Conservation (phyloP, 2,888 invertebrate genomes). For the Caenorhabditis sinica region DNA sequence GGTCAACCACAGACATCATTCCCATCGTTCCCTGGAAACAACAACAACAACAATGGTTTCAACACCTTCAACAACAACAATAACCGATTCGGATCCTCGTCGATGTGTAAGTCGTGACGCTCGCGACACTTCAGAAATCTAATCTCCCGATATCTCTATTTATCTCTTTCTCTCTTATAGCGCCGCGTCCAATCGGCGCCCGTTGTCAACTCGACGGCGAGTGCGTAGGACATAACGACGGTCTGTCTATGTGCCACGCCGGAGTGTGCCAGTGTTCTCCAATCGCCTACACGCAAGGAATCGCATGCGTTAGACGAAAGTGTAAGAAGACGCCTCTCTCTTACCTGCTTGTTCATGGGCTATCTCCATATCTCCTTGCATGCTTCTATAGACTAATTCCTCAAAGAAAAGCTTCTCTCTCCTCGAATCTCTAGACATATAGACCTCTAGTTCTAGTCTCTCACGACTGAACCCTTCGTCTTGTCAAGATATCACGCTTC, state of each 20-base stretch:
- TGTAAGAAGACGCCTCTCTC: conserved; percentile 50
- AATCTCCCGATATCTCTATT: no score
- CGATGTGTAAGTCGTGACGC: conserved; percentile 59
- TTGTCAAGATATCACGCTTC: conserved; percentile 38
- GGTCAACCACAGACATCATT: conserved; percentile 58
- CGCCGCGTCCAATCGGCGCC: conserved; percentile 75
- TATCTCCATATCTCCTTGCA: conserved; percentile 16
- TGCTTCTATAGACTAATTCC: conserved; percentile 17
- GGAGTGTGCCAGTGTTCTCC: conserved; percentile 78
- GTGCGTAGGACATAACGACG: conserved; percentile 75
- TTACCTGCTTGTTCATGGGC: conserved; percentile 17
- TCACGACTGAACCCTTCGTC: conserved; percentile 13
- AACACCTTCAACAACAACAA: conserved; percentile 38
- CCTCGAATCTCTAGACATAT: neutral
- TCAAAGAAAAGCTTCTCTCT: neutral
- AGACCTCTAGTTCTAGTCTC: conserved; percentile 25
- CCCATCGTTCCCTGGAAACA: conserved; percentile 41
- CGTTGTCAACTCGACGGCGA: conserved; percentile 74
- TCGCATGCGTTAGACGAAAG: conserved; percentile 76
- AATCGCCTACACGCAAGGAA: conserved; percentile 76
- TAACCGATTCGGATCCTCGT: conserved; percentile 53
- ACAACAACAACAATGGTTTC: conserved; percentile 47
- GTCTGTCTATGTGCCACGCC: conserved; percentile 77
- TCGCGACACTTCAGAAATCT: neutral
- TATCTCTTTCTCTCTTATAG: conserved; percentile 51